Evolutionary conservation across 2,888 invertebrate genomes (phyloP), one percentile per base, ranked within the genome.

Genomic region (Malthinus seriepunctatus): DNA sequence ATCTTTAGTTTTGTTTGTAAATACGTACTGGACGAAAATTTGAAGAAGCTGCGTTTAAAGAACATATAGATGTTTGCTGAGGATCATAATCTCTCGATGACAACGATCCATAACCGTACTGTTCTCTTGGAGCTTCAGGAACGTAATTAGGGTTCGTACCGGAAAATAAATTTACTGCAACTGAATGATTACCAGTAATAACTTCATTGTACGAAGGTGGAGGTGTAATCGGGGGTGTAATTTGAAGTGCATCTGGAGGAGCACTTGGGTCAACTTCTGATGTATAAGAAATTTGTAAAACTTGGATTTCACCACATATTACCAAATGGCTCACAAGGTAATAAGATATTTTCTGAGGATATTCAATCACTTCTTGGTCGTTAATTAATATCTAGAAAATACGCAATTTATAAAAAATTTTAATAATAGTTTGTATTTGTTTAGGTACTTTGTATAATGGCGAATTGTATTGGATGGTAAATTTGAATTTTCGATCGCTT

Each of bases 311-410:
- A 0, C 91, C 90, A 68, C 88, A 88, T 10, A 91, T 80, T 0
- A 85, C 83, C 11, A 91, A 59, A 72, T 88, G 85, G 0, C 84
- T 81, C 38, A 88, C 83, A 60, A 83, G 35, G 38, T 86, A 81
- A 70, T 82, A 81, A 2, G 89, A 86, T 35, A 89, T 70, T 33
- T 90, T 83, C 74, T 90, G 88, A 3, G 77, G 75, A 75, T 89
- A 91, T 78, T 89, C 88, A 48, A 86, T 80, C 76, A 87, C 88
- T 68, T 90, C 90, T 31, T 81, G 78, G 2, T 89, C 89, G 74
- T 91, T 90, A 8, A 91, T 11, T 11, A 37, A 32, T 31, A 55
- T 44, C 55, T 55, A 44, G 11, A 52, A 32, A 2, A 9, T 45
- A 46, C 31, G n/a, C 9, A 3, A 14, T 8, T 42, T 42, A 8